These are phyloP conservation scores for Cossypha heuglini DNA, from an alignment of 2,797 vertebrate genomes.

Conservation along the genomic window DNA sequence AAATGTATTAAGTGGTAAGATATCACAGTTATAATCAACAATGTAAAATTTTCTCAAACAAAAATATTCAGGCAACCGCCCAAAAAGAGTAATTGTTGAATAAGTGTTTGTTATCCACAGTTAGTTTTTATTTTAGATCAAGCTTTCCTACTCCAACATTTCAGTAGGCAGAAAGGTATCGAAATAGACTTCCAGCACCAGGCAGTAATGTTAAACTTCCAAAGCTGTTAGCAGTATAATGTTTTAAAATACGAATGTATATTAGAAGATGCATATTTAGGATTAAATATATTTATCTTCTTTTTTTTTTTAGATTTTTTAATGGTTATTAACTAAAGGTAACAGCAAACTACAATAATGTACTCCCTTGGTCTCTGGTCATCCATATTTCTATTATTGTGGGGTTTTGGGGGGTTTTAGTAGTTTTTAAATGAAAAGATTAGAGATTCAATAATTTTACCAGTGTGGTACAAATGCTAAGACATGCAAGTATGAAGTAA, in stretches of 20 bases:
- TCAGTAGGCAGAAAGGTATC: background rate
- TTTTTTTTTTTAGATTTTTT: background rate
- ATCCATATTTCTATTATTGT: background rate
- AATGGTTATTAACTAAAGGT: background rate
- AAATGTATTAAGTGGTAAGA: conserved; percentile 76
- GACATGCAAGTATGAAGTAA: background rate
- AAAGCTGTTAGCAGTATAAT: background rate
- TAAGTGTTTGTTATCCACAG: conserved; percentile 66
- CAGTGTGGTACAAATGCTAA: background rate
- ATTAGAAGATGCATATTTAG: background rate
- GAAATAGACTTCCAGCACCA: background rate
- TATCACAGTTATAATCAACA: conserved; percentile 76
- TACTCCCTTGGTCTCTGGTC: background rate
- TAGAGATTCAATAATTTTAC: background rate
- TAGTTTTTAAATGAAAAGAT: background rate
- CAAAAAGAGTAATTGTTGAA: conserved; percentile 71
- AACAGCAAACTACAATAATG: background rate
- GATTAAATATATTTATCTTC: background rate
- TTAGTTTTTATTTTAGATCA: conserved; percentile 72
- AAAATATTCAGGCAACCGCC: conserved; percentile 34
- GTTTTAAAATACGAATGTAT: background rate
- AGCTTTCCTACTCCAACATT: background rate
- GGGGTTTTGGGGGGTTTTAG: fast-evolving
- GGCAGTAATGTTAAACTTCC: background rate
- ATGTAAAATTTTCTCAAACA: conserved; percentile 69